Percentiles rank a stretch among this genome's conserved stretches.
phyloP scores from a whole-genome alignment of 2,113 vertebrate species.

The Macroglossus sobrinus region DNA sequence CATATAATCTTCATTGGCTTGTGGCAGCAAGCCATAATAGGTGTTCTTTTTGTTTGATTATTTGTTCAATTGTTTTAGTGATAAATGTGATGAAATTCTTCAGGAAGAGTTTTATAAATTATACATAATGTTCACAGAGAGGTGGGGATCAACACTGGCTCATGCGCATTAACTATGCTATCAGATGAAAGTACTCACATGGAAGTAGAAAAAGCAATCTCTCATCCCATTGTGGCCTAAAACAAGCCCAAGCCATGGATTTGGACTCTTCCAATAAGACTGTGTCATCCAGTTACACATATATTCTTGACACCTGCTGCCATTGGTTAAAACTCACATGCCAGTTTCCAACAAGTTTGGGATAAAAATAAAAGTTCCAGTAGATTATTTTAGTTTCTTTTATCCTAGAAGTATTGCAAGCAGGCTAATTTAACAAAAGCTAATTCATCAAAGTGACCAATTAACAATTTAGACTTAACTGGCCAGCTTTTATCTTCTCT shows the following conservation, averaged over 20 bases:
- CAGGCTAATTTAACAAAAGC: not conserved
- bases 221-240: not conserved
- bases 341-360: not conserved
- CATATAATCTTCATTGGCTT: not conserved
- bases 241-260: not conserved
- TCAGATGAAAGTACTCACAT: not conserved
- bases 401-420: not conserved
- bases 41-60: not conserved
- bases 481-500: not conserved
- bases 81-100: not conserved
- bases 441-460: not conserved
- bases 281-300: not conserved
- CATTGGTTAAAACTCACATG: not conserved
- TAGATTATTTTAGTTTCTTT: not conserved
- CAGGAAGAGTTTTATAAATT: not conserved
- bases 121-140: not conserved
- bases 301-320: not conserved
- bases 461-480: not conserved
- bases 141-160: not conserved
- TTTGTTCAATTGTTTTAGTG: not conserved
- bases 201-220: not conserved
- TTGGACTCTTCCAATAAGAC: too few relatives aligned
- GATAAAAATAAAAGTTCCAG: not conserved
- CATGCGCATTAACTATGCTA: not conserved
- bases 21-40: not conserved